Evolutionary conservation across 2,113 vertebrate species (phyloP).

Genomic region (Columbina picui): DNA sequence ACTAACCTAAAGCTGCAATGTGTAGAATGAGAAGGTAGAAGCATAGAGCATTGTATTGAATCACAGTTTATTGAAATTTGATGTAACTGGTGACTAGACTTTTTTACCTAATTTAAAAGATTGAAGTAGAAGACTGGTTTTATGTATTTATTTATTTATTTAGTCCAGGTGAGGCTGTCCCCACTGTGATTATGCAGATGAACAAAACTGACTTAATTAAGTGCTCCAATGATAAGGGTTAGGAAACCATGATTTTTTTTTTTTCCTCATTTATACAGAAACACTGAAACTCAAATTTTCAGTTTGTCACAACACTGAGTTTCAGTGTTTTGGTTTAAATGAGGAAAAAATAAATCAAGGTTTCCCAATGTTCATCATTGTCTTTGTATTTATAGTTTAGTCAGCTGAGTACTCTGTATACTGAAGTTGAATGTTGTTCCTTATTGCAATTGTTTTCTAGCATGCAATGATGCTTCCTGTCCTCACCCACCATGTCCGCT

Average conservation of each 20-base stretch:
- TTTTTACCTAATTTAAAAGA: not conserved
- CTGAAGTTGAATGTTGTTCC: not conserved
- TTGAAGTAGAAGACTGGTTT: not conserved
- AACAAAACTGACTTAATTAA: not conserved
- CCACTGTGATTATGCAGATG: not conserved
- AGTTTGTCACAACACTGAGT: too few species aligned
- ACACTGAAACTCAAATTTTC: not conserved
- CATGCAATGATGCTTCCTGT: slow-evolving; percentile 99
- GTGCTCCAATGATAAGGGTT: not conserved
- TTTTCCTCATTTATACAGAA: not conserved
- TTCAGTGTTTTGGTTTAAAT: too few species aligned
- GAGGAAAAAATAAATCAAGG: too few species aligned
- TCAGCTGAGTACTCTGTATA: not conserved
- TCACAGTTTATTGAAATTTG: not conserved
- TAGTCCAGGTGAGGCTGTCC: not conserved
- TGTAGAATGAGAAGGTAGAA: not conserved
- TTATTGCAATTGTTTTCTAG: slow-evolving; percentile 69
- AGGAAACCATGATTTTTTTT: not conserved
- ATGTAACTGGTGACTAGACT: not conserved
- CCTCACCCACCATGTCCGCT: slow-evolving; percentile 98
- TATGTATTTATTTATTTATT: not conserved
- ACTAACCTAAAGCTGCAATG: not conserved
- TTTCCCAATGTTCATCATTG: too few species aligned
- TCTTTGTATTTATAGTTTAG: not conserved
- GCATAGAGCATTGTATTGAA: not conserved